These are phyloP conservation scores for Zaprionus lineosus DNA, from an alignment of 2,888 invertebrate genomes.

Conservation along the genomic window DNA sequence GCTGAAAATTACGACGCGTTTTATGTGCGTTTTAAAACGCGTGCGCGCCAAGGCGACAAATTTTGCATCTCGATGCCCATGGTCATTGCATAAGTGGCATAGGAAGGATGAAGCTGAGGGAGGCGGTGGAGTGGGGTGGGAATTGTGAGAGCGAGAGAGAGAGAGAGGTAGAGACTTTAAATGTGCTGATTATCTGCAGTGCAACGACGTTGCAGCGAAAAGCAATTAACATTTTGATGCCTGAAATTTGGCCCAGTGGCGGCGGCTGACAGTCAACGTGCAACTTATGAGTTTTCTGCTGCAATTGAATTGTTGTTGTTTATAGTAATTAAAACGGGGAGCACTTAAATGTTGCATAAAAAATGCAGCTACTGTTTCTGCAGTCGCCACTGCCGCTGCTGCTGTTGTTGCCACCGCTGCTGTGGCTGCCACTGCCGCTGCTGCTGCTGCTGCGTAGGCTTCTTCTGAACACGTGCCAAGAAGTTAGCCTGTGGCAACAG, in stretches of 20 bases:
- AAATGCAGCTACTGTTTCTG: constrained; percentile 45
- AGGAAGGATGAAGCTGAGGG: background rate
- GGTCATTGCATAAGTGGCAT: constrained; percentile 32
- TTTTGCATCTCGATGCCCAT: constrained; percentile 25
- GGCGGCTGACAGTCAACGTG: constrained; percentile 16
- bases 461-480: constrained; percentile 73
- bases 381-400: constrained; percentile 8
- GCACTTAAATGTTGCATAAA: constrained; percentile 75
- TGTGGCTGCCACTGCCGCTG: constrained; percentile 3
- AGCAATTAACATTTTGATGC: constrained; percentile 74
- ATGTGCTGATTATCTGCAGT: constrained; percentile 41
- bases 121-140: background rate
- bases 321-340: constrained; percentile 67
- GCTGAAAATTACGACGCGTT: too few relatives aligned
- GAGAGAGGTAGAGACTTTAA: too few relatives aligned
- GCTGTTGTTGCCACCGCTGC: constrained; percentile 1
- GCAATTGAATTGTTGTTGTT: constrained; percentile 64
- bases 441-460: constrained; percentile 46
- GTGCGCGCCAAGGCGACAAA: constrained; percentile 36
- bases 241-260: constrained; percentile 52
- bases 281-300: constrained; percentile 48
- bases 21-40: constrained; percentile 52
- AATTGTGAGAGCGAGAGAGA: too few relatives aligned
- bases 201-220: constrained; percentile 31
- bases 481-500: constrained; percentile 33